Base-by-base conservation (phyloP, 2,888 invertebrate genomes). In the Mythimna loreyi region DNA sequence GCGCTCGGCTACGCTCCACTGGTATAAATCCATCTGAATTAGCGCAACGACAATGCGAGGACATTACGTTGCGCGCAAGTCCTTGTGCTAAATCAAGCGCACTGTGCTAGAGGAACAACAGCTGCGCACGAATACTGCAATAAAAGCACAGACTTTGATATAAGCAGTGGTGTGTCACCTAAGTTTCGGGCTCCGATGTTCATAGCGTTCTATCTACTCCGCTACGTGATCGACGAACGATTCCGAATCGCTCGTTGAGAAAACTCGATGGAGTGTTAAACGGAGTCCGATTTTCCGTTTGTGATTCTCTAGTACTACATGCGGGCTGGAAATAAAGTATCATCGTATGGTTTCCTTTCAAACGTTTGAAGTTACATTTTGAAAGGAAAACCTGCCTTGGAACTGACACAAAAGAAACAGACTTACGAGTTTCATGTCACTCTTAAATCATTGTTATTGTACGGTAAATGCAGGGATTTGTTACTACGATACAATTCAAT, bases 21-120 rank as follows among this genome's bases (percentile, higher is more conserved):
- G 86, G 85, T 87, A 90, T 92, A 91, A 91, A 92, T 92, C 88
- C 88, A 86, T 91, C 90, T 88, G 90, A 90, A 91, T 91, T 91
- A 89, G 89, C 87, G 85, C 86, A 85, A 85, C 88, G 88, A 89
- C 89, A 89, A 88, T 85, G 87, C 87, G 86, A 85, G 88, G 85
- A 88, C 89, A 89, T 90, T 90, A 89, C 86, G 84, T 81, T 78
- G 85, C 78, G 84, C 85, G 82, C 85, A 86, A 88, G 87, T 89
- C 87, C 89, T 89, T 86, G 89, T 84, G 87, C 88, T 92, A 91
- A 92, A 92, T 91, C 90, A 91, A 82, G 86, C 86, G 84, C 78
- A 83, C 81, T 85, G 75, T 81, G 85, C 81, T 83, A 85, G 73
- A 79, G 82, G 82, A 82, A 87, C 84, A 84, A 71, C 80, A 80